Conservation (phyloP, 2,888 invertebrate genomes). For the Aphidius colemani region DNA sequence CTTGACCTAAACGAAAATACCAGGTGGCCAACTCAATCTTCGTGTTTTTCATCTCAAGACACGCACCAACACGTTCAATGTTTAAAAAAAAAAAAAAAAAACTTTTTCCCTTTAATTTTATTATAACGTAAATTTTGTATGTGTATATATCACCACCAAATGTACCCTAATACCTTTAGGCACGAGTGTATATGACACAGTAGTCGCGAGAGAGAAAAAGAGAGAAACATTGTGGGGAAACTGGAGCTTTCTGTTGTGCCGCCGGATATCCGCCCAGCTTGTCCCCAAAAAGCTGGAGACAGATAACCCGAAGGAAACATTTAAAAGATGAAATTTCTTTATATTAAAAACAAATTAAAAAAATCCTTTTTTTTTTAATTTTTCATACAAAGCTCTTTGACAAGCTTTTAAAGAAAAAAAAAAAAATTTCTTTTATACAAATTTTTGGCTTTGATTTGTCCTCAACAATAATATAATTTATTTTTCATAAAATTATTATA, state of each 20-base stretch:
- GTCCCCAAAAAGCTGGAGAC: conserved; percentile 36
- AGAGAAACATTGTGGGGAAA: not conserved
- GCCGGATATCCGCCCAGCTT: conserved; percentile 58
- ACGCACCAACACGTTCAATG: not conserved
- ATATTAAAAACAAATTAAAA: not conserved
- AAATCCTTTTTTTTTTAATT: too few species aligned
- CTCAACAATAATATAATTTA: too few species aligned
- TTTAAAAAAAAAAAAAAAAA: conserved; percentile 28
- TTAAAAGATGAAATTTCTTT: conserved; percentile 31
- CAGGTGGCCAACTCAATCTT: conserved; percentile 51
- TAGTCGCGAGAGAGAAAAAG: too few species aligned
- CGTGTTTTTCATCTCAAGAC: conserved; percentile 22
- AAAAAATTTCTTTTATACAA: not conserved
- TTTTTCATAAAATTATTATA: too few species aligned
- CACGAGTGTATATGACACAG: too few species aligned
- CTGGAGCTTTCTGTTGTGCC: conserved; percentile 22
- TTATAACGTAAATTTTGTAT: too few species aligned
- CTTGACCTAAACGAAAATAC: conserved; percentile 40
- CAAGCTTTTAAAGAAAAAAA: not conserved
- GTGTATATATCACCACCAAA: too few species aligned
- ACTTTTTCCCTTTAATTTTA: conserved; percentile 16
- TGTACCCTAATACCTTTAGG: too few species aligned
- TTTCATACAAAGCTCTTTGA: too few species aligned
- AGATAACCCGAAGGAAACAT: conserved; percentile 25
- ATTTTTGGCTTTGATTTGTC: too few species aligned